Conservation (phyloP, 2,888 invertebrate genomes). For the Drosophila incognita region DNA sequence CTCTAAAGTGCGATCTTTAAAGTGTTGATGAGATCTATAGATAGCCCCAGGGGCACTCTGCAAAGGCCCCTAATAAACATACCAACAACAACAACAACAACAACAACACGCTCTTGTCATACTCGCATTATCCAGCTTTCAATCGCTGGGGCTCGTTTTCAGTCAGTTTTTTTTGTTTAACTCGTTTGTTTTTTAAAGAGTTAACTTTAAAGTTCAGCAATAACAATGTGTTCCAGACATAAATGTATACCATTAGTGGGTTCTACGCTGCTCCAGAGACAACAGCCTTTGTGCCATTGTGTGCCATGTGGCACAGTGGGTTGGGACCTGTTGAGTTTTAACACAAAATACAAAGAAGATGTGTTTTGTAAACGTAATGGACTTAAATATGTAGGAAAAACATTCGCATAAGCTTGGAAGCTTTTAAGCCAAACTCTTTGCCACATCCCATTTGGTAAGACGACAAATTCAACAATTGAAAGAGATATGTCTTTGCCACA, state of each 20-base stretch:
- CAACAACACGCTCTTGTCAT: constrained; percentile 15
- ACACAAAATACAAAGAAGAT: not conserved
- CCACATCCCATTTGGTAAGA: not conserved
- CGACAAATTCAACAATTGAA: not conserved
- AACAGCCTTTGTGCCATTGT: constrained; percentile 41
- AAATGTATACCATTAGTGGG: constrained; percentile 58
- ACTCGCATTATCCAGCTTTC: constrained; percentile 30
- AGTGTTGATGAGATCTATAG: constrained; percentile 23
- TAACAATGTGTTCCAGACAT: constrained; percentile 59
- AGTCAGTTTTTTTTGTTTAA: constrained; percentile 17
- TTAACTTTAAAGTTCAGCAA: constrained; percentile 68
- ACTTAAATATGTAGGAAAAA: not conserved
- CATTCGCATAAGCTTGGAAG: not conserved
- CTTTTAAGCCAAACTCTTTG: not conserved
- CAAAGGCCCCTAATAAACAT: constrained; percentile 8
- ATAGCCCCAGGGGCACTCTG: constrained; percentile 8
- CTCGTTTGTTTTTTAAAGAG: constrained; percentile 26
- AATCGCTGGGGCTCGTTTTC: constrained; percentile 24
- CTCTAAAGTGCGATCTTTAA: constrained; percentile 41
- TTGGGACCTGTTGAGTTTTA: not conserved
- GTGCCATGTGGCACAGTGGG: constrained; percentile 37
- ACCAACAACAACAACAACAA: not conserved
- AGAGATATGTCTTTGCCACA: not conserved
- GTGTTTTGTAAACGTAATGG: not conserved
- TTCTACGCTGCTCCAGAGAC: constrained; percentile 35